Percentiles rank a stretch among this genome's conserved stretches.
These are phyloP conservation scores for Danionella cerebrum DNA, from an alignment of 2,113 vertebrate species.

Conservation along the genomic window DNA sequence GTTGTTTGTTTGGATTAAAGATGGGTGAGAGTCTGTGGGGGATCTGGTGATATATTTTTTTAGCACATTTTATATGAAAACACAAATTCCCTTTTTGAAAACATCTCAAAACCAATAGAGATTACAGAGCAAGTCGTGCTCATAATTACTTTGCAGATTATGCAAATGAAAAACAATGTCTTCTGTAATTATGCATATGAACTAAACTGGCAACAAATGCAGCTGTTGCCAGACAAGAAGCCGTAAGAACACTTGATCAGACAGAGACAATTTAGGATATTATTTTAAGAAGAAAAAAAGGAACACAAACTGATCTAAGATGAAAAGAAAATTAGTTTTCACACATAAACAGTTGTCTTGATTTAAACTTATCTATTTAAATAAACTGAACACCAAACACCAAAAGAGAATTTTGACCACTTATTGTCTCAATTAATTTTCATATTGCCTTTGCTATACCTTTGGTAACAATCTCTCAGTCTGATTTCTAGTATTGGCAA, in stretches of 20 bases:
- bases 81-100: conserved; percentile 45
- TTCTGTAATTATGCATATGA: conserved; percentile 55
- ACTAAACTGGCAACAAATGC: conserved; percentile 35
- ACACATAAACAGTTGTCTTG: too few species aligned
- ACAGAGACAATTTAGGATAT: not conserved
- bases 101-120: conserved; percentile 47
- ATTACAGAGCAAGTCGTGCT: conserved; percentile 63
- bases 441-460: too few species aligned
- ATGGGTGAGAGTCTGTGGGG: conserved; percentile 60
- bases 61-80: conserved; percentile 49
- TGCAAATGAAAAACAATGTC: conserved; percentile 59
- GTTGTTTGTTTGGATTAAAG: conserved; percentile 63
- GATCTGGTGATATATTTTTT: conserved; percentile 61
- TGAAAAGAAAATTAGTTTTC: too few species aligned
- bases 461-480: too few species aligned
- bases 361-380: too few species aligned
- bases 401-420: too few species aligned
- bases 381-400: too few species aligned
- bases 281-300: not conserved
- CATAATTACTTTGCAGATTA: conserved; percentile 67
- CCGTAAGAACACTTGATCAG: conserved; percentile 7
- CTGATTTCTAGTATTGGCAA: too few species aligned
- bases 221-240: conserved; percentile 23
- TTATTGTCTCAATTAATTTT: too few species aligned
- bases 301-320: too few species aligned